Conservation (phyloP, 2,888 invertebrate species). For the Lepetodrilus schrolli region DNA sequence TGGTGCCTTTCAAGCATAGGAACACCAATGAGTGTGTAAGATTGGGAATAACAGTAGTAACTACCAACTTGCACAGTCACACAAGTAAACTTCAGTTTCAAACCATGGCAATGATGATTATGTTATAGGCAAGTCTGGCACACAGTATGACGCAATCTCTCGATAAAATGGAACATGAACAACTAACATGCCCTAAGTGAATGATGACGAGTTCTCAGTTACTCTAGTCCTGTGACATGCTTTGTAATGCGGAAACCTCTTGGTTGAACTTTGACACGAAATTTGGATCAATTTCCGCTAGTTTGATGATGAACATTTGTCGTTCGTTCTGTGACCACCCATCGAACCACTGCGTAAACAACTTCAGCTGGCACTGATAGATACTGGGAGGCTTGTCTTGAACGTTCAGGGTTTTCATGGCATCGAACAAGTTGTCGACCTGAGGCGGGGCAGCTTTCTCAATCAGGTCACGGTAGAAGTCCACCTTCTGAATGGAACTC, state of each 20-base stretch:
- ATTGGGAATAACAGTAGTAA: too few relatives aligned
- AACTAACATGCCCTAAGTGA: too few relatives aligned
- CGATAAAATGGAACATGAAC: too few relatives aligned
- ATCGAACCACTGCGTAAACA: conserved; percentile 75
- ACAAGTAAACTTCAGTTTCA: too few relatives aligned
- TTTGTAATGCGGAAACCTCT: conserved; percentile 38
- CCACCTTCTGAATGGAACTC: conserved; percentile 64
- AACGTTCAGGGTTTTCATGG: conserved; percentile 63
- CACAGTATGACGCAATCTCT: too few relatives aligned
- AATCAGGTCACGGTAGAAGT: conserved; percentile 67
- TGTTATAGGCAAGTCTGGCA: too few relatives aligned
- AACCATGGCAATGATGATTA: too few relatives aligned
- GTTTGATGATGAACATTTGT: conserved; percentile 66
- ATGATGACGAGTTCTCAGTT: too few relatives aligned
- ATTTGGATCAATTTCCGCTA: conserved; percentile 66
- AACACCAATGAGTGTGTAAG: too few relatives aligned
- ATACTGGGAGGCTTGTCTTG: conserved; percentile 73
- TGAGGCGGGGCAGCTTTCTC: conserved; percentile 68
- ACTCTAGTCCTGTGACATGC: too few relatives aligned
- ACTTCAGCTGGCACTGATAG: conserved; percentile 75
- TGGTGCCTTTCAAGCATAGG: too few relatives aligned
- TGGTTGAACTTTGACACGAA: conserved; percentile 71
- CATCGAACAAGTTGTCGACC: conserved; percentile 65
- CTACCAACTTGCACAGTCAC: too few relatives aligned
- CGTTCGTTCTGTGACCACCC: conserved; percentile 72